phyloP scores from a whole-genome alignment of 2,888 invertebrate genomes.

The Brachyopa scutellaris region DNA sequence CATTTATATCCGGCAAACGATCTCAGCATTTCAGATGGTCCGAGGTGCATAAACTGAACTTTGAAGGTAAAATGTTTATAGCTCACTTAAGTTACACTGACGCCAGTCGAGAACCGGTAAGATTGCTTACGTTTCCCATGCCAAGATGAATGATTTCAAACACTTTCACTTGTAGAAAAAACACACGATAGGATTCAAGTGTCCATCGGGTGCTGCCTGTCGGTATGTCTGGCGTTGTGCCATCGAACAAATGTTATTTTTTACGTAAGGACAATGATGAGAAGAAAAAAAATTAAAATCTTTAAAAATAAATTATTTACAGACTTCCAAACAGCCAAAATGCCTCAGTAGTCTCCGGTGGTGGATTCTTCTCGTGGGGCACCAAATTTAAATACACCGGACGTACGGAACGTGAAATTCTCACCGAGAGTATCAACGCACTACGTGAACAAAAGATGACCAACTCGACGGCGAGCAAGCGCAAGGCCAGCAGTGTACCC shows the following conservation, averaged over 20 bases:
- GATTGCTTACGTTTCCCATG: slow-evolving; percentile 45
- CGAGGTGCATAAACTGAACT: slow-evolving; percentile 97
- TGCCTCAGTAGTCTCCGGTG: slow-evolving; percentile 93
- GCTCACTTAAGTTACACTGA: slow-evolving; percentile 96
- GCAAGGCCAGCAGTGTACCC: slow-evolving; percentile 93
- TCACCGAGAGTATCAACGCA: slow-evolving; percentile 89
- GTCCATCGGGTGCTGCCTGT: slow-evolving; percentile 94
- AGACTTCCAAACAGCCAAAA: slow-evolving; percentile 94
- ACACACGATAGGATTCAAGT: slow-evolving; percentile 97
- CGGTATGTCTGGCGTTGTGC: slow-evolving; percentile 99
- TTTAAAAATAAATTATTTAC: slow-evolving; percentile 71
- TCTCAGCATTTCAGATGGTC: slow-evolving; percentile 98
- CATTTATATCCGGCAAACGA: slow-evolving; percentile 95
- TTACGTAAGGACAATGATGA: slow-evolving; percentile 90
- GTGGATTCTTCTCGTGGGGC: slow-evolving; percentile 96
- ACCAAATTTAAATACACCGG: slow-evolving; percentile 97
- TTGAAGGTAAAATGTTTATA: slow-evolving; percentile 98
- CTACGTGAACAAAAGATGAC: slow-evolving; percentile 85
- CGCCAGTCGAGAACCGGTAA: slow-evolving; percentile 84
- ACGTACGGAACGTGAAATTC: slow-evolving; percentile 94
- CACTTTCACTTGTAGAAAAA: slow-evolving; percentile 86
- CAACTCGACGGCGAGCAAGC: slow-evolving; percentile 84
- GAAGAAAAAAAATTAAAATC: not conserved
- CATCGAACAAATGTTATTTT: slow-evolving; percentile 98
- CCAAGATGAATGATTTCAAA: not conserved